These are phyloP conservation scores for Danaus chrysippus DNA, from an alignment of 2,888 invertebrate genomes.

Conservation along the genomic window DNA sequence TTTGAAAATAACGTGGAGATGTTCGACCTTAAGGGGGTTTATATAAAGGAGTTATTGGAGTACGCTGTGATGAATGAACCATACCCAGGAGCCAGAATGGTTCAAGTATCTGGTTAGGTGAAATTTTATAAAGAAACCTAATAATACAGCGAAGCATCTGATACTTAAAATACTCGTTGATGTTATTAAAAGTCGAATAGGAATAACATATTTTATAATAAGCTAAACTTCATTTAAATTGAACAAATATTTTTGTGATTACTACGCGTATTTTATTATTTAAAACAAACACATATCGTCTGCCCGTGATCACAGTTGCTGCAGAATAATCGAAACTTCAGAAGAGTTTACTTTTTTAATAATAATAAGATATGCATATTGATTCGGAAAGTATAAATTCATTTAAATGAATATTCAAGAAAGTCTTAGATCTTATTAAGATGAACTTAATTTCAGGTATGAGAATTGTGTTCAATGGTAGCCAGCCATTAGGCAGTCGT, in stretches of 20 bases:
- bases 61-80: constrained; percentile 68
- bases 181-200: not conserved
- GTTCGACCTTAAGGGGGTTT: constrained; percentile 83
- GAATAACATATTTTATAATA: no score
- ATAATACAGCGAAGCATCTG: not conserved
- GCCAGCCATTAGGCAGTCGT: constrained; percentile 75
- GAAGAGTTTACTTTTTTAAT: no score
- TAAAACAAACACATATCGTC: no score
- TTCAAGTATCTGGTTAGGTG: constrained; percentile 80
- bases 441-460: constrained; percentile 63
- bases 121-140: not conserved
- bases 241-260: no score
- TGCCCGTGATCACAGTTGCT: no score
- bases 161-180: not conserved
- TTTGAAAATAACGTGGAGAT: constrained; percentile 87
- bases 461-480: constrained; percentile 77
- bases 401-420: not conserved
- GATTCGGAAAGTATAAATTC: not conserved
- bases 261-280: no score
- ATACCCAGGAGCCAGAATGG: constrained; percentile 67
- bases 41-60: constrained; percentile 82
- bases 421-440: not conserved
- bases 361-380: no score
- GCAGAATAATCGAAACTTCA: no score
- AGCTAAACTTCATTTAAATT: no score